Percentiles rank a stretch among this genome's conserved stretches.
Evolutionary conservation across 2,113 vertebrate species (phyloP).

Genomic region (Romanogobio albipinnatus): DNA sequence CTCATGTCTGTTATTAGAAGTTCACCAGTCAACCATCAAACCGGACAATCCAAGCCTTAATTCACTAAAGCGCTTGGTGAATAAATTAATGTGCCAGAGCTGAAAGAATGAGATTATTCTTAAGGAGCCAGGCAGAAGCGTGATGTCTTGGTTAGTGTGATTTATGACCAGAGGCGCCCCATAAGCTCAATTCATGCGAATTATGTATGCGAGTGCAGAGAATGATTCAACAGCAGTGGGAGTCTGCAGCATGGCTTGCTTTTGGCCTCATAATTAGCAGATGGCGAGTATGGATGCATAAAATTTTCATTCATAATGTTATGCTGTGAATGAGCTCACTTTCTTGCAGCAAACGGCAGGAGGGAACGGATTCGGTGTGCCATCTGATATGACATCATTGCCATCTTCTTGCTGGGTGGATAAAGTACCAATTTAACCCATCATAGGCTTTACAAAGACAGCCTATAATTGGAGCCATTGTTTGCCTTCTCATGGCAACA

Average conservation of each 20-base stretch:
- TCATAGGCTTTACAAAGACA: conserved; percentile 8
- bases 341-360: neutral
- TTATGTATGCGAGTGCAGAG: conserved; percentile 4
- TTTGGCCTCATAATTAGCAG: conserved; percentile 46
- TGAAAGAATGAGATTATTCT: neutral
- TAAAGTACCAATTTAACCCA: conserved; percentile 26
- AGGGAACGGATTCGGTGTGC: neutral
- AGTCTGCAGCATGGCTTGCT: conserved; percentile 7
- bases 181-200: conserved; percentile 13
- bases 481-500: neutral
- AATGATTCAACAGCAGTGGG: conserved; percentile 44
- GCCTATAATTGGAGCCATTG: conserved; percentile 8
- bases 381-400: conserved; percentile 24
- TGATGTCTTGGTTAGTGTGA: conserved; percentile 21
- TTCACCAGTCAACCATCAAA: conserved; percentile 35
- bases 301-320: conserved; percentile 43
- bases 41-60: neutral
- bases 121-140: neutral
- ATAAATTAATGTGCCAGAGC: neutral
- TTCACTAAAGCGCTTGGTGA: conserved; percentile 4
- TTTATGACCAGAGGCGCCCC: conserved; percentile 2
- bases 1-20: conserved; percentile 43
- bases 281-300: conserved; percentile 38
- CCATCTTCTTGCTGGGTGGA: conserved; percentile 1
- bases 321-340: conserved; percentile 9